A percentile compares a stretch with the other conserved stretches of the same genome.
phyloP scores from a whole-genome alignment of 2,888 invertebrate species.

The Phaedon cochleariae region DNA sequence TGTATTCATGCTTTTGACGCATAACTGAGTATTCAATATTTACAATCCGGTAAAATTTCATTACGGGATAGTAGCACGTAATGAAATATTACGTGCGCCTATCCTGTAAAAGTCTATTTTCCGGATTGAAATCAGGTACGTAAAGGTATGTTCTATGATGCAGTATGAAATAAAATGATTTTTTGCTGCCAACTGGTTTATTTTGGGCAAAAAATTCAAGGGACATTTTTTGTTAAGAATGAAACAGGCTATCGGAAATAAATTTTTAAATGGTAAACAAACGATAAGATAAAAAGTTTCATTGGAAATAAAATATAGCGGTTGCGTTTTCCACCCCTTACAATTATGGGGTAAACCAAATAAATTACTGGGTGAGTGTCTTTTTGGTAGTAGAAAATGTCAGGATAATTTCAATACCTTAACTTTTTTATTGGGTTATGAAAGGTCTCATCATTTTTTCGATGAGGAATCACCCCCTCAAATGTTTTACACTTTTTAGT shows the following conservation, averaged over 20 bases:
- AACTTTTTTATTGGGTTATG: not conserved
- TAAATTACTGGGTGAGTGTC: not conserved
- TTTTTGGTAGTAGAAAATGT: not conserved
- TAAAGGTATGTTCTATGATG: too few species aligned
- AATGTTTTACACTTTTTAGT: too few species aligned
- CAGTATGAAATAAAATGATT: too few species aligned
- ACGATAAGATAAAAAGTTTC: conserved; percentile 10
- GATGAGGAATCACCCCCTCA: too few species aligned
- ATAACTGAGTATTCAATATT: too few species aligned
- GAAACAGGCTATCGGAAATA: conserved; percentile 25
- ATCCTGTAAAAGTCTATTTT: too few species aligned
- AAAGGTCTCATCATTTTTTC: too few species aligned
- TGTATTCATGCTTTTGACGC: too few species aligned
- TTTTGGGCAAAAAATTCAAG: conserved; percentile 19
- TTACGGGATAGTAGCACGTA: too few species aligned
- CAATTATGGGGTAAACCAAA: not conserved
- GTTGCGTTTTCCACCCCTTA: not conserved
- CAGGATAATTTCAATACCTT: not conserved
- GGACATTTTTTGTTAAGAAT: conserved; percentile 21
- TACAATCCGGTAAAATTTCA: too few species aligned
- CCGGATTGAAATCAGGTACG: too few species aligned
- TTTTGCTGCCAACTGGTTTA: not conserved
- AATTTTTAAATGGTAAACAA: conserved; percentile 23
- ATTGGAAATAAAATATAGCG: not conserved
- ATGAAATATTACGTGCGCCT: too few species aligned